Base-by-base conservation (phyloP, 2,888 invertebrate species). In the Entomobrya multifasciata region DNA sequence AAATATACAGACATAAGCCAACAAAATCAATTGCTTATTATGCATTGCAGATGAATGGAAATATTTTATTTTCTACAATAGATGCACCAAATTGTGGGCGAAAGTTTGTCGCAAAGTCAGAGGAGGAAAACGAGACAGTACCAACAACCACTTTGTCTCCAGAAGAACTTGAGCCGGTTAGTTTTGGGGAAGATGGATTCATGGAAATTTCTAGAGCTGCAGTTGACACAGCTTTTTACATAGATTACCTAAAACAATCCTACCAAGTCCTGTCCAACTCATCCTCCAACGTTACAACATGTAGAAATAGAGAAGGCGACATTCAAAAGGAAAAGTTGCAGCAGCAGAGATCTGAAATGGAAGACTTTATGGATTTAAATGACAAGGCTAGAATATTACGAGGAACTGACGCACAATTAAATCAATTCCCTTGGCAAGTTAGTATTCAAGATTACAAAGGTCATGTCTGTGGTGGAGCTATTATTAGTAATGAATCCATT, bases 401-500 rank as follows among this genome's bases (percentile, higher is more conserved):
- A 17, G 92, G 93, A 6, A 82, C 89, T 0, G 92, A 92, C 52
- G 92, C 92, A 6, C 90, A 90, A 27, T 72, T 92, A 0, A 90
- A 92, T 60, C 92, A 93, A 89, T 92, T 92, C 82, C 92, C 92
- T 0, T 92, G 93, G 90, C 92, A 92, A 72, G 92, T 92, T 5
- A 92, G 92, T 55, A 92, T 93, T 76, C 92, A 92, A 20, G 90
- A 92, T 79, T 90, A 91, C 25, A 91, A 92, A n/a, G 91, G 92
- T 67, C 92, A 92, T 90, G 92, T 92, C 88, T 93, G 93, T 88
- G 93, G 93, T 1, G 93, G 92, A 17, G 92, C 92, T 3, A 91
- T 93, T 17, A 91, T 93, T 77, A 91, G 91, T 44, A 92, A 92
- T 47, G 88, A 90, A 3, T 91, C 91, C 27, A 92, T 93, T 41